Evolutionary conservation across 1,140 invertebrate genomes (phyloP), one percentile per base, ranked within the genome.

Genomic region (Venustaconcha ellipsiformis): DNA sequence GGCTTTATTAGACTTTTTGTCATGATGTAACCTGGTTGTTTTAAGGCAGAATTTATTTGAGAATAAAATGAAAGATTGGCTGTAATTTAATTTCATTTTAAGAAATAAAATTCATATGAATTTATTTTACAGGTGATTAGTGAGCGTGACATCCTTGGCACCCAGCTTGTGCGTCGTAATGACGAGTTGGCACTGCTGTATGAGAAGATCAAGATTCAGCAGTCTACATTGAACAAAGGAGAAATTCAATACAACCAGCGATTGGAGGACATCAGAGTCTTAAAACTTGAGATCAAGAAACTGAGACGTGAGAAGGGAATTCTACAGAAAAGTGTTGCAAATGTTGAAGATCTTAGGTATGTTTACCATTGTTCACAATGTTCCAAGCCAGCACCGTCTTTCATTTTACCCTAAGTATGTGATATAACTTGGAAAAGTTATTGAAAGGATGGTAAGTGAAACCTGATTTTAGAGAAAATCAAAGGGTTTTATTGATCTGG

Each of bases 271-370:
- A 95, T 96, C 69, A 92, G 94, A 15, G 89, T 95, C 0, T 90
- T 96, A 56, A 93, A 94, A 72, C 88, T 95, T 3, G 95, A 96
- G 87, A 93, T 96, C 26, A 93, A 94, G 77, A 93, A 93, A 81
- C 87, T 96, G 37, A 78, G 89, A 59, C 65, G 86, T 48, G 89
- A 90, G 77, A 91, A 90, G 79, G 79, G 81, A 14, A 88, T 89
- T 57, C 83, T 91, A 55, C 83, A 89, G 84, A 89, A 90, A 80
- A 89, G 86, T 80, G 88, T 90, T 13, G 86, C 86, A 37, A 91
- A 90, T 83, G 85, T 90, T 18, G 87, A 90, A 70, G 89, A 90
- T 75, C 82, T 91, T 12, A 88, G 88, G 87, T 89, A 74, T 63
- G 77, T 70, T 30, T 26, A 48, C 37, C 11, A 4, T 48, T 48